Evolutionary conservation across 2,888 invertebrate species (phyloP).

Genomic region (Cheilosia grossa): DNA sequence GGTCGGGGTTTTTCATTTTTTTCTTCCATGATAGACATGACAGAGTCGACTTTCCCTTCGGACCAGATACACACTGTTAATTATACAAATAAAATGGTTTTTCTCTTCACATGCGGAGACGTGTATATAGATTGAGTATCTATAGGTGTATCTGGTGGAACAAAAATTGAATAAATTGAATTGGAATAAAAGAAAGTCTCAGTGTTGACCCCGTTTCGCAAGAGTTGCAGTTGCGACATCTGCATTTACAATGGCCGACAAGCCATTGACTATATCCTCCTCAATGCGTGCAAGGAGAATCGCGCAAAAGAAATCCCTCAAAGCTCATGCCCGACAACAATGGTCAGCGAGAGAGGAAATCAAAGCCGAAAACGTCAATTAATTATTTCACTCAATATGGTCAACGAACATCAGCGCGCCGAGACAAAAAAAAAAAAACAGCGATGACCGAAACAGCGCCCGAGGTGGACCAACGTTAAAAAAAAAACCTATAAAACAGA

Average conservation of each 20-base stretch:
- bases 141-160: slow-evolving; percentile 26
- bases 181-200: slow-evolving; percentile 37
- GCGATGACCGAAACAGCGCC: slow-evolving; percentile 14
- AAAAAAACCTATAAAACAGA: background rate
- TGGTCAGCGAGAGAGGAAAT: slow-evolving; percentile 41
- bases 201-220: slow-evolving; percentile 60
- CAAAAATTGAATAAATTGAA: slow-evolving; percentile 50
- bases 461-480: background rate
- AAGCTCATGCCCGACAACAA: slow-evolving; percentile 4
- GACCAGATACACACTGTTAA: slow-evolving; percentile 54
- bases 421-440: slow-evolving; percentile 8
- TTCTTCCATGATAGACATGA: slow-evolving; percentile 62
- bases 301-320: slow-evolving; percentile 7
- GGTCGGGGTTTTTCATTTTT: slow-evolving; percentile 11
- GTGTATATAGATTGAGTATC: slow-evolving; percentile 6
- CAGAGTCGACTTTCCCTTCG: slow-evolving; percentile 72
- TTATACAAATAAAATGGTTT: slow-evolving; percentile 35
- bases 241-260: slow-evolving; percentile 8
- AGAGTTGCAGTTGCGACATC: slow-evolving; percentile 37
- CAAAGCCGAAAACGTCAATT: slow-evolving; percentile 73
- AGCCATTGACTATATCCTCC: slow-evolving; percentile 38
- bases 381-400: slow-evolving; percentile 71
- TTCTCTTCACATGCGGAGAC: background rate
- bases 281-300: background rate
- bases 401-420: slow-evolving; percentile 45